Evolutionary conservation across 2,797 vertebrate species (phyloP).

Genomic region (Crenichthys baileyi): DNA sequence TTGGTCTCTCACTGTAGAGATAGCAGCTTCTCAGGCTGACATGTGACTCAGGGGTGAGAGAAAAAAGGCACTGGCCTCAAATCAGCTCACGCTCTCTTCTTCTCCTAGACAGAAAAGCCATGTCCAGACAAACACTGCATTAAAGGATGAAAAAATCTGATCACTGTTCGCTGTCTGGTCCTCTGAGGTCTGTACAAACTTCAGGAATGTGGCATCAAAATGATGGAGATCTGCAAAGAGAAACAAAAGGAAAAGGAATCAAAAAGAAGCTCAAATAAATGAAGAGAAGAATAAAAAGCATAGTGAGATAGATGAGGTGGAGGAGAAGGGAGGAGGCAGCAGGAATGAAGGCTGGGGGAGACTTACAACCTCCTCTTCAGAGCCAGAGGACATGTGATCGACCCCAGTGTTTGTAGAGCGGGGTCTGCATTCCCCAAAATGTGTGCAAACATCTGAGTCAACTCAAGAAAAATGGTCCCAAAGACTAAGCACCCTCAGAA

Average conservation of each 20-base stretch:
- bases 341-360: constrained; percentile 33
- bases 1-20: constrained; percentile 37
- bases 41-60: constrained; percentile 52
- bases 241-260: constrained; percentile 38
- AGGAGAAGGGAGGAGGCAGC: constrained; percentile 11
- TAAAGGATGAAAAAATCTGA: constrained; percentile 16
- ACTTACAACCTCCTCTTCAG: constrained; percentile 58
- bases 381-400: constrained; percentile 46
- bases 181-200: constrained; percentile 38
- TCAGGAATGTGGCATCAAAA: constrained; percentile 64
- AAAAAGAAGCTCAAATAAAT: constrained; percentile 19
- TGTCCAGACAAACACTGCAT: neutral
- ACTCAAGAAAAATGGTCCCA: constrained; percentile 24
- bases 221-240: constrained; percentile 60
- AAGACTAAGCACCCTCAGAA: constrained; percentile 10
- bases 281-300: constrained; percentile 15
- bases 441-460: constrained; percentile 35
- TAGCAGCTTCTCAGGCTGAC: constrained; percentile 47
- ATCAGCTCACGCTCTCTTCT: constrained; percentile 48
- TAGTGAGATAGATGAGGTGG: constrained; percentile 22
- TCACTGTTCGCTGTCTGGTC: constrained; percentile 18
- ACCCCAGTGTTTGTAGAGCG: constrained; percentile 49
- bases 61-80: constrained; percentile 58
- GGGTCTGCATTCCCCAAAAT: constrained; percentile 19
- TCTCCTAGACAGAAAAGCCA: constrained; percentile 18